Percentiles rank a stretch among this genome's conserved stretches.
These are phyloP conservation scores for Chaenodraco wilsoni DNA, from an alignment of 2,797 vertebrate species.

Conservation along the genomic window DNA sequence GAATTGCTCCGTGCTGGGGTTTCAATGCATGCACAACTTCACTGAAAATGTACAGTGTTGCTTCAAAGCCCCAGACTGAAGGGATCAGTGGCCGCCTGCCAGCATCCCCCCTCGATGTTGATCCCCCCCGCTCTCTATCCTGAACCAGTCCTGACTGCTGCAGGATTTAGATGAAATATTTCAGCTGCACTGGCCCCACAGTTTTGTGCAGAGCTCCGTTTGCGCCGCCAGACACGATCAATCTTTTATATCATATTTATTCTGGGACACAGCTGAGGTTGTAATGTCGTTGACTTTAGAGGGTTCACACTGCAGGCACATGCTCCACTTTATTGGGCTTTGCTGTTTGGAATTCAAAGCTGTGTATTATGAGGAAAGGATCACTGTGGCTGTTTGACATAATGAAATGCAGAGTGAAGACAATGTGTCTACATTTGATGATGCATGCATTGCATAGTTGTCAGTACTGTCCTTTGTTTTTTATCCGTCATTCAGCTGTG, in stretches of 20 bases:
- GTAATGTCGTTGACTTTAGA: constrained; percentile 25
- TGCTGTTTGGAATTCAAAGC: constrained; percentile 25
- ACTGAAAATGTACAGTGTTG: constrained; percentile 30
- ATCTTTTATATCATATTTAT: constrained; percentile 76
- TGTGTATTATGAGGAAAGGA: constrained; percentile 5
- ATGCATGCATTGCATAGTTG: constrained; percentile 16
- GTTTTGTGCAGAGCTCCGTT: constrained; percentile 50
- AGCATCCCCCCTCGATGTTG: constrained; percentile 31
- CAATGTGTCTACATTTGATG: constrained; percentile 33
- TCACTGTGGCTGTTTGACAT: constrained; percentile 10
- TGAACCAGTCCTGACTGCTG: constrained; percentile 35
- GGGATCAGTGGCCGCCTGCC: constrained; percentile 36
- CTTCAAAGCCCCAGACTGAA: constrained; percentile 29
- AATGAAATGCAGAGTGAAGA: constrained; percentile 32
- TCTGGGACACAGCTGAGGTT: constrained; percentile 41
- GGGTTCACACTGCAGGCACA: constrained; percentile 42
- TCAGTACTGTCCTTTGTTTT: not conserved
- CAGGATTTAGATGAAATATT: constrained; percentile 52
- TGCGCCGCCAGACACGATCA: constrained; percentile 54
- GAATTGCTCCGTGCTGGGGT: constrained; percentile 40
- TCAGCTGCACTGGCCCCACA: constrained; percentile 22
- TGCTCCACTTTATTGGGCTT: constrained; percentile 41
- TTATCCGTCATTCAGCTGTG: constrained; percentile 12
- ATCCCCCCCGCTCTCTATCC: constrained; percentile 35
- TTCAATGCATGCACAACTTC: constrained; percentile 45